Conservation (phyloP, 2,888 invertebrate species). For the Andrena haemorrhoa region DNA sequence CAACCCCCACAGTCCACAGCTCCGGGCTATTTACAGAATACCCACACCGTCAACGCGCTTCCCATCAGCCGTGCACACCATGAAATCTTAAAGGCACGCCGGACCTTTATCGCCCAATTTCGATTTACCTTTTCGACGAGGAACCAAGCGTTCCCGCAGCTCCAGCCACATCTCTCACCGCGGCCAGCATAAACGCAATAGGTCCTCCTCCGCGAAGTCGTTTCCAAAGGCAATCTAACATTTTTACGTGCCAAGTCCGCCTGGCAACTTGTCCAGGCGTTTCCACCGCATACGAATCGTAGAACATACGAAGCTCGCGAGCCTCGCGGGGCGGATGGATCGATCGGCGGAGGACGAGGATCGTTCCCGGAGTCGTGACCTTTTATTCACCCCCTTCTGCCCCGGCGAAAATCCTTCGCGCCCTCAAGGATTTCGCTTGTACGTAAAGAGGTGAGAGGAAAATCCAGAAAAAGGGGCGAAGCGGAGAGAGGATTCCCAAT, state of each 20-base stretch:
- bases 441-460: constrained; percentile 35
- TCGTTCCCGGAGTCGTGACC: constrained; percentile 56
- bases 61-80: too few species aligned
- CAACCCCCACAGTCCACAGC: too few species aligned
- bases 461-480: constrained; percentile 32
- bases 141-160: constrained; percentile 7
- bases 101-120: constrained; percentile 24
- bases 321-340: constrained; percentile 47
- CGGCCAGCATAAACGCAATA: constrained; percentile 21
- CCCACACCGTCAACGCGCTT: too few species aligned
- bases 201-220: neutral
- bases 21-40: too few species aligned
- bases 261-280: constrained; percentile 42
- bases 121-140: constrained; percentile 31
- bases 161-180: neutral
- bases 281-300: constrained; percentile 50
- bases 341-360: constrained; percentile 10
- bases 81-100: neutral
- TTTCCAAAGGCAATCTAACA: constrained; percentile 18
- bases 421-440: constrained; percentile 41
- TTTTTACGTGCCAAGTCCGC: constrained; percentile 17
- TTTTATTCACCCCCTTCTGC: constrained; percentile 52
- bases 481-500: constrained; percentile 65
- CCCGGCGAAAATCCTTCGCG: constrained; percentile 52
- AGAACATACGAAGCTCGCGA: constrained; percentile 43